Base-by-base conservation (phyloP, 2,113 vertebrate species). In the Octodon degus region DNA sequence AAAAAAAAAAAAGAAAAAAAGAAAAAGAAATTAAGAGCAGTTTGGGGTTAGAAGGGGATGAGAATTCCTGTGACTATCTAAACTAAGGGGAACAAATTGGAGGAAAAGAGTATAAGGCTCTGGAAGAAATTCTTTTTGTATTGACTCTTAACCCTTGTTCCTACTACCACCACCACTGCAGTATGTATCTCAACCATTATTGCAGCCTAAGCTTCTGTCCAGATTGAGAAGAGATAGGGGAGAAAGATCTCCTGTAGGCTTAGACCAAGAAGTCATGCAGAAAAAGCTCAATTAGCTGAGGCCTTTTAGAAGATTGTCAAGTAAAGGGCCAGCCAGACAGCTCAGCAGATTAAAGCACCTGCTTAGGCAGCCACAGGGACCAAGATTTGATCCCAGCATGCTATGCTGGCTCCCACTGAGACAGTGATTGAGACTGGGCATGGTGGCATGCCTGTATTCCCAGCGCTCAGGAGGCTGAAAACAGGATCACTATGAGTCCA, bases 251-350 rank as follows among this genome's bases (percentile, higher is more conserved):
- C 68, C 76, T 55, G 5, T 89, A 20, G 90, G 62, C 62, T 77
- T 89, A 80, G 24, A 34, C 55, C 47, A 86, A 63, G 68, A 50
- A 86, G 63, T 90, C 81, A 90, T 47, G 43, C n/a, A 85, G 84
- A 81, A 74, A 96, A 95, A 55, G 43, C 82, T 95, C 81, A 63
- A 92, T 95, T 85, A 93, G 91, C 40, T 67, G 80, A 92, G 85
- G 62, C 85, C 62, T 86, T 72, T 86, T 80, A 72, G 55, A 82
- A 83, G 62, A 62, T 50, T 55, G 65, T 55, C 85, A 72, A 93
- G 40, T 43, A 81, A 96, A 47, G 95, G 58, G 60, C 65, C n/a
- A 91, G 47, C 72, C 90, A 74, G 86, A 70, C 43, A 77, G 43
- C 55, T 58, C 55, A 58, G 55, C 55, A 58, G 55, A 58, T 58